Evolutionary conservation across 2,888 invertebrate species (phyloP).

Genomic region (Salticus scenicus): DNA sequence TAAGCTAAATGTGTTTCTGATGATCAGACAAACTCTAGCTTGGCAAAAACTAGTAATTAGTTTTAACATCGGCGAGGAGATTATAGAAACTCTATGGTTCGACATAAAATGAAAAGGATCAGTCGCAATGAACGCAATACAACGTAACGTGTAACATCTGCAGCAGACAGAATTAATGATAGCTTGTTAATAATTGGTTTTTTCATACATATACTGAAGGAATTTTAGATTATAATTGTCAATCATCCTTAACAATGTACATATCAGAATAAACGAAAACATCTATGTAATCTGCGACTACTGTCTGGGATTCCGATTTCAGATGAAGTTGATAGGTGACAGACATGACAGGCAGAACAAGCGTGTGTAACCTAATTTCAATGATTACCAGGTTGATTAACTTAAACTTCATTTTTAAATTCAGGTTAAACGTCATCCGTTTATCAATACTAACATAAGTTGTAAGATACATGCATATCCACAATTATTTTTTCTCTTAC

Average conservation of each 20-base stretch:
- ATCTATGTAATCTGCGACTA: background rate
- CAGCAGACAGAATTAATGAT: constrained; percentile 64
- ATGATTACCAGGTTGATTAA: too few relatives aligned
- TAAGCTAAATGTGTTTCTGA: constrained; percentile 67
- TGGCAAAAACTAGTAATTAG: constrained; percentile 63
- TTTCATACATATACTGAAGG: constrained; percentile 35
- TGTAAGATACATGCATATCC: too few relatives aligned
- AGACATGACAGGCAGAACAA: background rate
- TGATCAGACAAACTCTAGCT: constrained; percentile 67
- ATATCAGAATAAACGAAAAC: background rate
- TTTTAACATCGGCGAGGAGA: constrained; percentile 58
- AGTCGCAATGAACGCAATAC: constrained; percentile 52
- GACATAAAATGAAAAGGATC: constrained; percentile 60
- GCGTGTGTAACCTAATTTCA: too few relatives aligned
- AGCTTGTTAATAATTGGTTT: constrained; percentile 66
- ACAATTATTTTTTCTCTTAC: too few relatives aligned
- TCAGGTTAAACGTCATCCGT: too few relatives aligned
- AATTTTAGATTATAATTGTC: constrained; percentile 46
- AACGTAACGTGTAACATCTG: constrained; percentile 57
- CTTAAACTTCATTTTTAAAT: too few relatives aligned
- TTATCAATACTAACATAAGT: too few relatives aligned
- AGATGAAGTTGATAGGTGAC: background rate
- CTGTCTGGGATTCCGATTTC: background rate
- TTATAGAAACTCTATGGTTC: constrained; percentile 58
- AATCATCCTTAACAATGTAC: constrained; percentile 54